Base-by-base conservation (phyloP, 1,140 invertebrate genomes). In the Drosophila albomicans region DNA sequence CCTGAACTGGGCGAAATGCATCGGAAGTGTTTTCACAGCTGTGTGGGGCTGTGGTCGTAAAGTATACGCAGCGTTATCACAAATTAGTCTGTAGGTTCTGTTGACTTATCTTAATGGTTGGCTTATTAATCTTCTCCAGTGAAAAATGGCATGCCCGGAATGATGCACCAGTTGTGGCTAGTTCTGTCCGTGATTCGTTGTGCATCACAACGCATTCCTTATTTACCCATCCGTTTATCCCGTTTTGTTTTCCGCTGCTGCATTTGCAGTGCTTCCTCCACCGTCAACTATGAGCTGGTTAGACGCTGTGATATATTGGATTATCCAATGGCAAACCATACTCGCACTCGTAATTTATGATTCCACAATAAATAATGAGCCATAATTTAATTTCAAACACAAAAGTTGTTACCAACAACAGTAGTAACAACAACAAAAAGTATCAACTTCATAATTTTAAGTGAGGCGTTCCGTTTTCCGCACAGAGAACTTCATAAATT, bases 381-480 rank as follows among this genome's bases (percentile, higher is more conserved):
- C 84, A 88, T 87, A 70, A 88, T 80, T 87, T 87, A 43, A 81
- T 89, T 82, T 78, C 63, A 64, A 81, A 75, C 67, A 77, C 62
- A 78, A 82, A 80, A 82, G 82, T 77, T 82, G 63, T 32, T 52
- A 41, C 52, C 52, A 56, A 54, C 15, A 20, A 51, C 16, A 51
- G 4, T 4, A 51, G 4, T 8, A 51, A 51, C 15, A 51, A n/a
- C 11, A 51, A 28, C 7, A 38, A 68, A 68, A 70, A 72, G 72
- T 64, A 67, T 79, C 46, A 80, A 88, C 68, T 87, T 78, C 69
- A 82, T 82, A 82, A 71, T 75, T 72, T 72, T 11, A 75, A 75
- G 73, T 70, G 59, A 78, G 65, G 61, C 59, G 71, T 68, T 68
- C 57, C 11, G 13, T 28, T 72, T 74, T 75, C 52, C 35, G 58